A percentile compares a stretch with the other conserved stretches of the same genome.
phyloP scores from a whole-genome alignment of 2,797 vertebrate species.

The Meriones psammophilus region DNA sequence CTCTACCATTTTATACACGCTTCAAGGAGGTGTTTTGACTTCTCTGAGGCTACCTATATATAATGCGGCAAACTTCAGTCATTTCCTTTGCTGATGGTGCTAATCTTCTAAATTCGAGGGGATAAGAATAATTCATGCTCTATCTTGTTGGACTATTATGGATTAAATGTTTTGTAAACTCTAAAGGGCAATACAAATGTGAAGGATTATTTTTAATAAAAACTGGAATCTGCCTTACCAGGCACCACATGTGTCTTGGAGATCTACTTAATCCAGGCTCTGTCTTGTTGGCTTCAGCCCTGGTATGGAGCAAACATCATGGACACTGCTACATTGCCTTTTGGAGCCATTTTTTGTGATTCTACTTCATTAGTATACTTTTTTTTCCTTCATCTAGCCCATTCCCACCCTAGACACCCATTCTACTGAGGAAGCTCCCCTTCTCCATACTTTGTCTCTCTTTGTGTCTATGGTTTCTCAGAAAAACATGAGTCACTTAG shows the following conservation, averaged over 20 bases:
- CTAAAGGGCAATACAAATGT: constrained; percentile 53
- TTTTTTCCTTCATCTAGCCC: background rate
- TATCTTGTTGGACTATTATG: constrained; percentile 36
- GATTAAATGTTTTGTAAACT: constrained; percentile 62
- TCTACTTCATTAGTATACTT: background rate
- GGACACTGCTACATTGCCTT: background rate
- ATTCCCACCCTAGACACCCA: background rate
- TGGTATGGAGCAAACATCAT: background rate
- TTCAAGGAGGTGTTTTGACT: constrained; percentile 22
- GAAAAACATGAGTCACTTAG: constrained; percentile 14
- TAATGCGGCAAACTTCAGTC: constrained; percentile 50
- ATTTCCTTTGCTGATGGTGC: constrained; percentile 41
- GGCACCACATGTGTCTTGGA: constrained; percentile 41
- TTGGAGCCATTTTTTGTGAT: constrained; percentile 22
- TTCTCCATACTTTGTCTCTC: background rate
- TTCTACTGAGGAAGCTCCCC: background rate
- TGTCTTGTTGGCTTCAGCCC: constrained; percentile 21
- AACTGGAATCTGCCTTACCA: constrained; percentile 59
- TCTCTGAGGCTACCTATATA: constrained; percentile 1
- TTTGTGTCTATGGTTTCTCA: constrained; percentile 43
- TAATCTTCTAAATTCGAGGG: constrained; percentile 57
- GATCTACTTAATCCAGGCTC: constrained; percentile 45
- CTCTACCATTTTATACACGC: constrained; percentile 1
- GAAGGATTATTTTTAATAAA: constrained; percentile 56
- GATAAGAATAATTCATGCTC: constrained; percentile 56